Conservation (phyloP, 2,113 vertebrate species). For the Siniperca knerii region DNA sequence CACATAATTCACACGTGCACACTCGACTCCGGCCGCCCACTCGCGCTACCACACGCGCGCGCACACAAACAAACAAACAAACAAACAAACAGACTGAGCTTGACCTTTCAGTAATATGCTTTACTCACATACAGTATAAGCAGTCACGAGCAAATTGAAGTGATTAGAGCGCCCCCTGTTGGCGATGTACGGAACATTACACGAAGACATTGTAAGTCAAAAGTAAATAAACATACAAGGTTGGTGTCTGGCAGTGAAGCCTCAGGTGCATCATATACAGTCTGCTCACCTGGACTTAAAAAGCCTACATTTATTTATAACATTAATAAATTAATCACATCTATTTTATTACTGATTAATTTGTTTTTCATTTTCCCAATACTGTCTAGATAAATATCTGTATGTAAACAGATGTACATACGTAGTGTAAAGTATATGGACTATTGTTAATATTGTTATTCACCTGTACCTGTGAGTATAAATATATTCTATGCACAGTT, state of each 20-base stretch:
- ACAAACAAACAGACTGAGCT: conserved; percentile 1
- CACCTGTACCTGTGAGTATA: neutral
- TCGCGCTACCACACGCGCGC: conserved; percentile 2
- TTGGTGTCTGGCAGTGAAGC: neutral
- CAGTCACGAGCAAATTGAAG: neutral
- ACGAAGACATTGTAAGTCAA: neutral
- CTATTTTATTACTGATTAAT: neutral
- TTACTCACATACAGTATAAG: neutral
- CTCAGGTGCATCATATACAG: too few relatives aligned
- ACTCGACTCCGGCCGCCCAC: neutral
- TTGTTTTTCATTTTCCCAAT: neutral
- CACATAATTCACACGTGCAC: conserved; percentile 23
- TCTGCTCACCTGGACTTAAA: too few relatives aligned
- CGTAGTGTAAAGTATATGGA: neutral
- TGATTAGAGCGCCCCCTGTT: conserved; percentile 57
- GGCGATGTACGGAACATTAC: conserved; percentile 9
- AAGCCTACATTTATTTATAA: neutral
- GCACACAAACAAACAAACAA: conserved; percentile 1
- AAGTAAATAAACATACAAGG: neutral
- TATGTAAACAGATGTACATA: neutral
- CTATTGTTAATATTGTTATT: neutral
- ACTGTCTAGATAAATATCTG: neutral
- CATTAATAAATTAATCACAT: neutral
- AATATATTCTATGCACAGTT: neutral
- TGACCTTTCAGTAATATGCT: conserved; percentile 7